Percentiles rank a stretch among this genome's conserved stretches.
phyloP scores from a whole-genome alignment of 2,888 invertebrate genomes.

The Leptopilina syphax region DNA sequence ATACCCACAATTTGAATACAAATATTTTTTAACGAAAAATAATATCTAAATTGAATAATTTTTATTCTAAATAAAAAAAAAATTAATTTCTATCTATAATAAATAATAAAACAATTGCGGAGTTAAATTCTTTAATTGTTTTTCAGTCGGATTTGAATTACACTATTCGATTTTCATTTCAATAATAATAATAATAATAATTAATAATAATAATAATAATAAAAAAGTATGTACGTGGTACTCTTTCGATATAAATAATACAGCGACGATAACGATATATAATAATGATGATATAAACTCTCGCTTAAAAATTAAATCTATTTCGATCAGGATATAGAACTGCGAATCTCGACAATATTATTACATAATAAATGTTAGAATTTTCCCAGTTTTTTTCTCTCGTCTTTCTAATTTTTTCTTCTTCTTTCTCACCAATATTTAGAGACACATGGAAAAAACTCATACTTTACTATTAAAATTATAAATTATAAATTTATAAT shows the following conservation, averaged over 20 bases:
- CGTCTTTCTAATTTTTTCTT: background rate
- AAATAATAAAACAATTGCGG: slow-evolving; percentile 54
- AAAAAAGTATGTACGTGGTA: slow-evolving; percentile 60
- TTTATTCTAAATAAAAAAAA: slow-evolving; percentile 9
- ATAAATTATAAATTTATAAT: background rate
- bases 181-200: slow-evolving; percentile 61
- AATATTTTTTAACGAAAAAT: background rate
- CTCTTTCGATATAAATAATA: slow-evolving; percentile 68
- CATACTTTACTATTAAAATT: slow-evolving; percentile 43
- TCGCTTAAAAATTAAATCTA: slow-evolving; percentile 48
- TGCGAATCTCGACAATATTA: slow-evolving; percentile 29
- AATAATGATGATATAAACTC: slow-evolving; percentile 51
- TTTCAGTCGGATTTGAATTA: slow-evolving; percentile 70
- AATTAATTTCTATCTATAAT: slow-evolving; percentile 21
- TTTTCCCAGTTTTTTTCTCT: slow-evolving; percentile 17
- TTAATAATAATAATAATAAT: slow-evolving; percentile 45
- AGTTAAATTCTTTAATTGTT: slow-evolving; percentile 70
- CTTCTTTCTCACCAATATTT: slow-evolving; percentile 21
- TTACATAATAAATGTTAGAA: slow-evolving; percentile 30
- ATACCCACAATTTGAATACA: background rate
- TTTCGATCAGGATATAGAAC: slow-evolving; percentile 39
- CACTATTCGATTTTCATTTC: slow-evolving; percentile 66
- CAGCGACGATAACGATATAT: slow-evolving; percentile 60
- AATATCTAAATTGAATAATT: background rate
- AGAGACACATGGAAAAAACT: slow-evolving; percentile 44